Percentiles rank a stretch among this genome's conserved stretches.
phyloP scores from a whole-genome alignment of 92 coral and sea anemone genomes.

The Heliopora coerulea region DNA sequence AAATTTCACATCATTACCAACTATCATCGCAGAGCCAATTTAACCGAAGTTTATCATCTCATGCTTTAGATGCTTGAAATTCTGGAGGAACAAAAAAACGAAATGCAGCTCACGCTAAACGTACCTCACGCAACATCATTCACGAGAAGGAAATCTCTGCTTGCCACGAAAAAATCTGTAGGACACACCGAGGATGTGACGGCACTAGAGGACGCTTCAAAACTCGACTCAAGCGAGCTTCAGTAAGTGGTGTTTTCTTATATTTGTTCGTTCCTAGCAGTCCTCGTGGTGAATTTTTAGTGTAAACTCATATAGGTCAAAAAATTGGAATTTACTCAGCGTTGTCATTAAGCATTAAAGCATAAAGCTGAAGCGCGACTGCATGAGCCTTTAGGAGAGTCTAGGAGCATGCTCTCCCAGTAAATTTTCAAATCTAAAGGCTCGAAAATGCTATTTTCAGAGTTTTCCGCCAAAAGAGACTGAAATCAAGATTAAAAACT shows the following conservation, averaged over 20 bases:
- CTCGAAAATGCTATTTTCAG: too few species aligned
- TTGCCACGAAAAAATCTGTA: constrained; percentile 13
- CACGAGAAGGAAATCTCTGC: constrained; percentile 25
- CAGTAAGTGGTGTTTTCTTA: constrained; percentile 16
- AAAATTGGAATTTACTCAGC: too few species aligned
- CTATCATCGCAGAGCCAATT: too few species aligned
- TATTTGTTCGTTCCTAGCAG: too few species aligned
- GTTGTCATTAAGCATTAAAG: too few species aligned
- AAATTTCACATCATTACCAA: too few species aligned
- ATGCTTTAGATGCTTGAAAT: constrained; percentile 31
- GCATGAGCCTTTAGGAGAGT: neutral
- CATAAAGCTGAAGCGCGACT: too few species aligned
- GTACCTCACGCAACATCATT: constrained; percentile 10
- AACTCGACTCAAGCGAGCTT: constrained; percentile 25
- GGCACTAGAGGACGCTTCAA: constrained; percentile 15
- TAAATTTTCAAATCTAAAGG: neutral
- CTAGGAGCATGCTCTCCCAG: neutral
- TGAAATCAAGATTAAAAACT: too few species aligned
- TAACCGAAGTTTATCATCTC: neutral
- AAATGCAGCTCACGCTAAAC: constrained; percentile 19
- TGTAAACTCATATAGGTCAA: too few species aligned
- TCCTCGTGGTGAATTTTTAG: too few species aligned
- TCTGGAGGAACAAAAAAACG: constrained; percentile 34
- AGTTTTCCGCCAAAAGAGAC: too few species aligned
- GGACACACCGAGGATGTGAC: constrained; percentile 10